phyloP scores from a whole-genome alignment of 2,888 invertebrate genomes.

The Troglohyphantes excavatus region DNA sequence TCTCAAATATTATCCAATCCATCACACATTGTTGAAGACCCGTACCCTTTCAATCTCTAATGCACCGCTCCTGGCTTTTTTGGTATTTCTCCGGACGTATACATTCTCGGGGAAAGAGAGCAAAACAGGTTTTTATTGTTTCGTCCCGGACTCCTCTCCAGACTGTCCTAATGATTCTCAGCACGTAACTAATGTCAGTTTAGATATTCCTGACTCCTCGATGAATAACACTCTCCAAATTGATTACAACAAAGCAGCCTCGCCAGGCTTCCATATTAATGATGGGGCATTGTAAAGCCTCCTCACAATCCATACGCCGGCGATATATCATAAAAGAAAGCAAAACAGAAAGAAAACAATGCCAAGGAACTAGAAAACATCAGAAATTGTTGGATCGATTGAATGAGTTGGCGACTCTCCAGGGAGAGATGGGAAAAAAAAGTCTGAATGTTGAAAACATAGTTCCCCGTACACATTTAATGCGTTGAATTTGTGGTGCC shows the following conservation, averaged over 20 bases:
- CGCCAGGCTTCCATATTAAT: conserved; percentile 62
- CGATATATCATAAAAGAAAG: conserved; percentile 62
- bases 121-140: conserved; percentile 37
- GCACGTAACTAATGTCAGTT: conserved; percentile 69
- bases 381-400: conserved; percentile 70
- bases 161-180: conserved; percentile 56
- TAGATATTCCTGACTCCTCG: conserved; percentile 62
- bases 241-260: conserved; percentile 61
- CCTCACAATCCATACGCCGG: conserved; percentile 61
- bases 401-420: conserved; percentile 65
- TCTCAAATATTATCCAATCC: neutral
- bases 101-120: neutral
- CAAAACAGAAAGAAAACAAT: conserved; percentile 62
- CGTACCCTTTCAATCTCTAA: neutral
- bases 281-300: conserved; percentile 66
- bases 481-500: conserved; percentile 52
- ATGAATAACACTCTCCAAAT: conserved; percentile 67
- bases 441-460: conserved; percentile 54
- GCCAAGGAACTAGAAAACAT: conserved; percentile 72
- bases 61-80: neutral
- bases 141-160: neutral
- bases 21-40: neutral
- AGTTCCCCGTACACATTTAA: conserved; percentile 53
- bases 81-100: neutral
- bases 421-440: conserved; percentile 29